phyloP scores from a whole-genome alignment of 1,140 invertebrate genomes.

The Acromyrmex heyeri region DNA sequence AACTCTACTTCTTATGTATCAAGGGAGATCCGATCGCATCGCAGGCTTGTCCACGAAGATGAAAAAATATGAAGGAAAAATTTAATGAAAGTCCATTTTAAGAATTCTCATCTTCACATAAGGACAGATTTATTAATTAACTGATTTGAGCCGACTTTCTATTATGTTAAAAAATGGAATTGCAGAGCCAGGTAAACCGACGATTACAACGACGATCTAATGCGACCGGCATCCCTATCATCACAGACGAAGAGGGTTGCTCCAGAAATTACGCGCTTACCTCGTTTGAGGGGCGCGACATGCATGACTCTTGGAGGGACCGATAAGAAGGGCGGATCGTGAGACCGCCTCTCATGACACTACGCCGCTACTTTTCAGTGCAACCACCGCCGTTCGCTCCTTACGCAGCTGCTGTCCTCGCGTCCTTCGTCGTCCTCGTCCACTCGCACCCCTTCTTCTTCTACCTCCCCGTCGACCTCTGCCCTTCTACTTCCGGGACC shows the following conservation, averaged over 20 bases:
- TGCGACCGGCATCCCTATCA: not conserved
- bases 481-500: conserved; percentile 42
- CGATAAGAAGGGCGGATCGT: conserved; percentile 85
- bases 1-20: not conserved
- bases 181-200: not conserved
- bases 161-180: not conserved
- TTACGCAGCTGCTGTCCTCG: conserved; percentile 61
- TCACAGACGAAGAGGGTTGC: not conserved
- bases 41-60: not conserved
- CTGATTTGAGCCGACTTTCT: not conserved
- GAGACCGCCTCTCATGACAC: conserved; percentile 87
- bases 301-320: conserved; percentile 86
- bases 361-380: conserved; percentile 83
- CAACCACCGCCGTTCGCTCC: conserved; percentile 80
- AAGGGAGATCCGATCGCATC: not conserved
- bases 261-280: conserved; percentile 75
- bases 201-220: not conserved
- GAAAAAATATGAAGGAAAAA: not conserved
- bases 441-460: conserved; percentile 36
- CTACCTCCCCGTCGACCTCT: conserved; percentile 34
- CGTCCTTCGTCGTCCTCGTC: conserved; percentile 46
- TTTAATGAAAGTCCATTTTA: not conserved
- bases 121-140: not conserved
- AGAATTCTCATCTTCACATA: not conserved
- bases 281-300: conserved; percentile 86